Percentiles rank a stretch among this genome's conserved stretches.
These are phyloP conservation scores for Entomobrya proxima DNA, from an alignment of 2,888 invertebrate species.

Conservation along the genomic window DNA sequence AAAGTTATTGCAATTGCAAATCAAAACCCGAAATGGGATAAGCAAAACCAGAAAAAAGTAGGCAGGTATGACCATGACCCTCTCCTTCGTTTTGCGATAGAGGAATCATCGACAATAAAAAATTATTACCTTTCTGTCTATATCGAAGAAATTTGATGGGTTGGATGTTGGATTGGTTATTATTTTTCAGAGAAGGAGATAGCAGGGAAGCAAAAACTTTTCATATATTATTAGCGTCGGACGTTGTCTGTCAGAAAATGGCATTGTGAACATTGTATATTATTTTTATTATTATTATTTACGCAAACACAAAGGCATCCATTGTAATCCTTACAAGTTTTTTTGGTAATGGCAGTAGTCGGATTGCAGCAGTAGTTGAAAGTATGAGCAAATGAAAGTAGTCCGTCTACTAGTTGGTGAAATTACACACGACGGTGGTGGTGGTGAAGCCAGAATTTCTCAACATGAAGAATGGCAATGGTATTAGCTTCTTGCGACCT, in stretches of 20 bases:
- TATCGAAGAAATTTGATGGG: background rate
- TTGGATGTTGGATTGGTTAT: background rate
- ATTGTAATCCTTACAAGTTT: constrained; percentile 8
- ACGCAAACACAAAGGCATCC: background rate
- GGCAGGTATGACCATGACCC: background rate
- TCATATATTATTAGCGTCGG: too few species aligned
- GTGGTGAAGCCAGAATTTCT: constrained; percentile 10
- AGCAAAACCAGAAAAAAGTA: background rate
- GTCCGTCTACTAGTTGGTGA: background rate
- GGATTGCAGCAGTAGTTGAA: background rate
- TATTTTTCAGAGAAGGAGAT: too few species aligned
- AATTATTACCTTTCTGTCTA: constrained; percentile 8
- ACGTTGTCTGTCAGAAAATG: too few species aligned
- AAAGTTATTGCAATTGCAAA: background rate
- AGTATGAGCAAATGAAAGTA: background rate
- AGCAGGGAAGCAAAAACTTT: too few species aligned
- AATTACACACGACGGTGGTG: background rate
- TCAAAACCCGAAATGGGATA: background rate
- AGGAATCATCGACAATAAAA: background rate
- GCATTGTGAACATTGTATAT: background rate
- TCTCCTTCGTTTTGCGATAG: background rate
- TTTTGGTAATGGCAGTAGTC: background rate
- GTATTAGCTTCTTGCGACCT: constrained; percentile 40
- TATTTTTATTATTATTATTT: background rate
- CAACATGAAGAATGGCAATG: constrained; percentile 43